These are phyloP conservation scores for Coregonus suidteri DNA, from an alignment of 2,797 vertebrate genomes.

Conservation along the genomic window DNA sequence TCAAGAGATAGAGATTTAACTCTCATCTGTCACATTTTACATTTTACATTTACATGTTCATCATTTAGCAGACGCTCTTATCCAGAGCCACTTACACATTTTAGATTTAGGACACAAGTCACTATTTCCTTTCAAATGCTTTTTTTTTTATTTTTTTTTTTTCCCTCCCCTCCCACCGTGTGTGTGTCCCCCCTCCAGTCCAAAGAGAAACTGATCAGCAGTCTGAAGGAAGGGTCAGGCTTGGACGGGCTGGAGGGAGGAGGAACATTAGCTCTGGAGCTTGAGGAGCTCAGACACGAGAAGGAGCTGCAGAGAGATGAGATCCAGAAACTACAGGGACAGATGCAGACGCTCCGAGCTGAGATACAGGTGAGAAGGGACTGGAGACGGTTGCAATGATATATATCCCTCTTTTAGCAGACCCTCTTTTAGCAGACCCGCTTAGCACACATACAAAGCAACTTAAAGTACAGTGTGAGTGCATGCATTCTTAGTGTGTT, in stretches of 20 bases:
- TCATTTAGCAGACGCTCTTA: too few species aligned
- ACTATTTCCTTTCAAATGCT: neutral
- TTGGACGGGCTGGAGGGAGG: slow-evolving; percentile 87
- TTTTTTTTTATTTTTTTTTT: too few species aligned
- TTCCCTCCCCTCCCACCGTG: neutral
- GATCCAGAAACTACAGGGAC: slow-evolving; percentile 89
- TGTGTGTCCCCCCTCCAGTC: slow-evolving; percentile 75
- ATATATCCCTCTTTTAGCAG: neutral
- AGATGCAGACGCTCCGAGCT: slow-evolving; percentile 84
- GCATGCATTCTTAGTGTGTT: neutral
- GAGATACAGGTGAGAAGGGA: slow-evolving; percentile 86
- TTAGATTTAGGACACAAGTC: too few species aligned
- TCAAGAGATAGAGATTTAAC: too few species aligned
- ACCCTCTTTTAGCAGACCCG: neutral
- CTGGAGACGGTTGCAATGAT: neutral
- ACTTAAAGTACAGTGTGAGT: neutral
- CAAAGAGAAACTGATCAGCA: slow-evolving; percentile 98
- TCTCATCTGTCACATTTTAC: neutral
- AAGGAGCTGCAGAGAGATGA: slow-evolving; percentile 92
- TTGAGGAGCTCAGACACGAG: slow-evolving; percentile 93
- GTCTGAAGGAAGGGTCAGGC: slow-evolving; percentile 94
- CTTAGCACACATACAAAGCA: neutral
- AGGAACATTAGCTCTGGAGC: slow-evolving; percentile 78
- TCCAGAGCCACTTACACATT: too few species aligned
- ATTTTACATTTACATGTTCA: too few species aligned